Evolutionary conservation across 2,797 vertebrate species (phyloP).

Genomic region (Sebastes alutus): DNA sequence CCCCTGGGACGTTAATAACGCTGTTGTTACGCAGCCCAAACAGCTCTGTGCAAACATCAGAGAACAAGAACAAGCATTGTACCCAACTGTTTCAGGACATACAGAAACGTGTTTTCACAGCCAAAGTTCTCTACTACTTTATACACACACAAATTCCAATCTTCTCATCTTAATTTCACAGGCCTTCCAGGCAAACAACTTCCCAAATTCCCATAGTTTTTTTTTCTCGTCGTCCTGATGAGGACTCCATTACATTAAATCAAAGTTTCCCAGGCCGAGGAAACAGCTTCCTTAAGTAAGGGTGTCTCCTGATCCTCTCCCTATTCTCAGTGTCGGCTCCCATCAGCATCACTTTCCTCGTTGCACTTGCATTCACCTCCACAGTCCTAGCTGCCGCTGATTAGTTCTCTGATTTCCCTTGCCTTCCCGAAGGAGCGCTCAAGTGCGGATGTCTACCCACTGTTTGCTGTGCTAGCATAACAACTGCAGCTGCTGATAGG

Average conservation of each 20-base stretch:
- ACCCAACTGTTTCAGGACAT: constrained; percentile 41
- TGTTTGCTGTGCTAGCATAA: constrained; percentile 59
- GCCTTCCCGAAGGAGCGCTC: constrained; percentile 54
- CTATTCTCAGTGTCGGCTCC: constrained; percentile 73
- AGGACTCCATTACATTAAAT: constrained; percentile 72
- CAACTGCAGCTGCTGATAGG: constrained; percentile 47
- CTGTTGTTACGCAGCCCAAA: constrained; percentile 69
- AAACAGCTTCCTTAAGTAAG: constrained; percentile 74
- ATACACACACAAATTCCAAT: constrained; percentile 2
- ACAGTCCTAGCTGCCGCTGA: constrained; percentile 56
- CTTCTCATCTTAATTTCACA: constrained; percentile 21
- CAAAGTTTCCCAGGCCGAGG: constrained; percentile 70
- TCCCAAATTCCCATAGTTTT: constrained; percentile 20
- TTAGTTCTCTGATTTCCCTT: constrained; percentile 67
- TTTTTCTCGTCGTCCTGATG: constrained; percentile 33
- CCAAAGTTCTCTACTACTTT: neutral
- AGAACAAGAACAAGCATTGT: constrained; percentile 57
- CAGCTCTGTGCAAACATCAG: constrained; percentile 72
- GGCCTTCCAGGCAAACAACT: neutral
- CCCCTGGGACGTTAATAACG: constrained; percentile 76
- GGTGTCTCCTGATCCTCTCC: constrained; percentile 71
- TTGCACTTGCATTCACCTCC: constrained; percentile 66
- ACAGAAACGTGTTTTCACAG: constrained; percentile 12
- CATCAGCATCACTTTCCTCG: constrained; percentile 70
- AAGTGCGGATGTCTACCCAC: constrained; percentile 49